Percentiles rank a stretch among this genome's conserved stretches.
phyloP scores from a whole-genome alignment of 2,113 vertebrate genomes.

The Anser cygnoides region DNA sequence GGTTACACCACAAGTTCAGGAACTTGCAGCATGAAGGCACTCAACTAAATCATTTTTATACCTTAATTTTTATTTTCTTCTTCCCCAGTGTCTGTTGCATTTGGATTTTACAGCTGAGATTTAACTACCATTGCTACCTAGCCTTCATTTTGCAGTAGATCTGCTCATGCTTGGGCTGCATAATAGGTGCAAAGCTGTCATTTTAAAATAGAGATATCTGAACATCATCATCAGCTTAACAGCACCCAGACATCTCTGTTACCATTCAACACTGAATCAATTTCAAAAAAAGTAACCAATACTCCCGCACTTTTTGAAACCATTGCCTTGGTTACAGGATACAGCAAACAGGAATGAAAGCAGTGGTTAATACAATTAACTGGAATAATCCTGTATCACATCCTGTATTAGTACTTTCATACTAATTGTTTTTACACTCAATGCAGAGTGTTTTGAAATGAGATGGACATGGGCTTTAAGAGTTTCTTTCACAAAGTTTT shows the following conservation, averaged over 20 bases:
- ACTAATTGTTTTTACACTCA: not conserved
- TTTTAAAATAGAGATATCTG: not conserved
- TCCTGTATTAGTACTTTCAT: not conserved
- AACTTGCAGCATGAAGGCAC: not conserved
- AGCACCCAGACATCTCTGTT: not conserved
- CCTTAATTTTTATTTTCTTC: not conserved
- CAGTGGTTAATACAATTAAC: not conserved
- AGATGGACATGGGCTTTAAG: not conserved
- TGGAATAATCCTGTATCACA: not conserved
- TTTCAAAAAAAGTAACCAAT: not conserved
- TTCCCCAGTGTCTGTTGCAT: not conserved
- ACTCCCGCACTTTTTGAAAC: not conserved
- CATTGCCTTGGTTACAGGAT: not conserved
- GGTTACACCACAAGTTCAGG: not conserved
- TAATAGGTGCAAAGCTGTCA: not conserved
- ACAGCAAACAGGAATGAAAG: not conserved
- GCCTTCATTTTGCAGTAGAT: not conserved
- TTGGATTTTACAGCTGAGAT: not conserved
- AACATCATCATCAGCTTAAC: not conserved
- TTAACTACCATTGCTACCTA: not conserved
- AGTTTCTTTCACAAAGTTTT: not conserved
- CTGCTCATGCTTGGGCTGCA: not conserved
- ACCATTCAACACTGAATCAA: not conserved
- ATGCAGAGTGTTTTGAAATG: not conserved
- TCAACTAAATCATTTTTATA: not conserved